Evolutionary conservation across 2,797 vertebrate species (phyloP).

Genomic region (Miichthys miiuy): DNA sequence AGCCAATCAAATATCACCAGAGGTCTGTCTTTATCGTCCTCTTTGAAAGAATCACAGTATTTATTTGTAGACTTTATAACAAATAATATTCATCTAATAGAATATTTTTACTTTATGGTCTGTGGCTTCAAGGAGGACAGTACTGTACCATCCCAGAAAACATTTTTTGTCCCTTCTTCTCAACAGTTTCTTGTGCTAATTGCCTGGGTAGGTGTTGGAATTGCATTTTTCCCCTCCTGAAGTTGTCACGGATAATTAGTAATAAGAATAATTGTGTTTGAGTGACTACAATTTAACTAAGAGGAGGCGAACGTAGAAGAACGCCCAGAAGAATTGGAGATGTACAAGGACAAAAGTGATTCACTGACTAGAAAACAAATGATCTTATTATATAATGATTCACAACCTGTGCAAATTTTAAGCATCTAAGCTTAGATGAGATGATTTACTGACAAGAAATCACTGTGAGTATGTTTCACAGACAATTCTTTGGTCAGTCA

Average conservation of each 20-base stretch:
- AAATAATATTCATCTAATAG: no score
- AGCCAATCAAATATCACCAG: slow-evolving; percentile 28
- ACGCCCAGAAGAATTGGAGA: background rate
- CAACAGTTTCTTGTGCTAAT: slow-evolving; percentile 22
- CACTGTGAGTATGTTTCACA: background rate
- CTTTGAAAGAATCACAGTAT: slow-evolving; percentile 32
- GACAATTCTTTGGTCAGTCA: background rate
- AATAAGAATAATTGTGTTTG: background rate
- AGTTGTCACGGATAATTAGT: slow-evolving; percentile 21
- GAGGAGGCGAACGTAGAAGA: background rate
- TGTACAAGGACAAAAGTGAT: background rate
- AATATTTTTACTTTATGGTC: background rate
- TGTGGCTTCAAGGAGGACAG: background rate
- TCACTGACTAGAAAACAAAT: background rate
- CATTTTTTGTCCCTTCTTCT: background rate
- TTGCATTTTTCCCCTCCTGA: slow-evolving; percentile 4
- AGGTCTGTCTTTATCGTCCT: slow-evolving; percentile 18
- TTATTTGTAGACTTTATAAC: slow-evolving; percentile 11
- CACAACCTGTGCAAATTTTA: background rate
- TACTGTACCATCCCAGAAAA: background rate
- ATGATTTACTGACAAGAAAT: background rate
- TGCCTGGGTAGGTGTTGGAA: slow-evolving; percentile 28
- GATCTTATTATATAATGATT: background rate
- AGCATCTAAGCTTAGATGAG: rapidly evolving
- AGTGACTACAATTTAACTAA: slow-evolving; percentile 5